phyloP scores from a whole-genome alignment of 2,113 vertebrate genomes.

The Catharus bicknelli region DNA sequence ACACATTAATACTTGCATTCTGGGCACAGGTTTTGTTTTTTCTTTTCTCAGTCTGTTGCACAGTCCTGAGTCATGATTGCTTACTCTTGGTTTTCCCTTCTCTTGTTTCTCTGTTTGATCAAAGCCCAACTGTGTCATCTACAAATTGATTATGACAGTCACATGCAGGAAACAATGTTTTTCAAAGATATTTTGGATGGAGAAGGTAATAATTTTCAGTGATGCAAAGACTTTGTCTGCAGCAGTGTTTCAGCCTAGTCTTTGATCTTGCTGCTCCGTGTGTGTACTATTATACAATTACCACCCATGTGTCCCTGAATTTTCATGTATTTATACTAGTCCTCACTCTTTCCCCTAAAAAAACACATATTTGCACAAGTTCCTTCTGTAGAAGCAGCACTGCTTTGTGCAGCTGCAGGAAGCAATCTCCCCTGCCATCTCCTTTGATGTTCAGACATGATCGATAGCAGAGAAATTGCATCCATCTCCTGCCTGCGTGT shows the following conservation, averaged over 20 bases:
- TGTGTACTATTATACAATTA: background rate
- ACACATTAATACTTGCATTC: background rate
- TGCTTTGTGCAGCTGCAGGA: background rate
- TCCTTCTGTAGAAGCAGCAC: background rate
- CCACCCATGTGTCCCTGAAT: background rate
- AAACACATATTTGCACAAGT: constrained; percentile 13
- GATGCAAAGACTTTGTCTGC: background rate
- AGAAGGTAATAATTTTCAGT: background rate
- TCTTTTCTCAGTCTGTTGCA: background rate
- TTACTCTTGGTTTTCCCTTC: background rate
- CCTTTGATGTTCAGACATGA: background rate
- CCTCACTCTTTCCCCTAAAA: background rate
- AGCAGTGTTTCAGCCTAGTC: background rate
- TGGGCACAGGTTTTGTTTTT: background rate
- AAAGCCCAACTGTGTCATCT: constrained; percentile 6
- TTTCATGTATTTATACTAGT: background rate
- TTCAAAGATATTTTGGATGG: constrained; percentile 3
- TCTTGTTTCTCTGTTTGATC: background rate
- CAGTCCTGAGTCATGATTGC: background rate
- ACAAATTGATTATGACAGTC: background rate
- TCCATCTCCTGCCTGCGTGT: background rate
- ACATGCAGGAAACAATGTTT: background rate
- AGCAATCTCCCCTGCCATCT: background rate
- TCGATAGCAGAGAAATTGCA: background rate
- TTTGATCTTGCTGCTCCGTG: constrained; percentile 12